Percentiles rank a stretch among this genome's conserved stretches.
Conservation (phyloP, 2,797 vertebrate genomes). For the Halcyon smyrnensis region DNA sequence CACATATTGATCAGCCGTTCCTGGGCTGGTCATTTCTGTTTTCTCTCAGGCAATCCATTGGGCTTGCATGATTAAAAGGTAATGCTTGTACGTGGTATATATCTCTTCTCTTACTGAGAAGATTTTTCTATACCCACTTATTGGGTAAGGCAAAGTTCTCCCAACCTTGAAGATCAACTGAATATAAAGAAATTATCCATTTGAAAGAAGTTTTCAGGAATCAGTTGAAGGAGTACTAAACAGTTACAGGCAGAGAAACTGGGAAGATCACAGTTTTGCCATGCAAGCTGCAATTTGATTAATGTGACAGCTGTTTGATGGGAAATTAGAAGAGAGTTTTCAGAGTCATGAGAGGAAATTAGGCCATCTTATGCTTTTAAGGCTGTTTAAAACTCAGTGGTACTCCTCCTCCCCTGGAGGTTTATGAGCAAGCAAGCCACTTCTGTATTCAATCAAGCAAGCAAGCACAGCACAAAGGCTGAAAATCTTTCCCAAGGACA, state of each 20-base stretch:
- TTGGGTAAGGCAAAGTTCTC: not conserved
- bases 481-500: not conserved
- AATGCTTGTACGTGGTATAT: not conserved
- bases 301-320: not conserved
- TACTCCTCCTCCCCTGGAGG: not conserved
- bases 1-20: not conserved
- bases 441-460: constrained; percentile 28
- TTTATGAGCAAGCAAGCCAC: not conserved
- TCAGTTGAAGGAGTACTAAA: not conserved
- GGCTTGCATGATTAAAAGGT: not conserved
- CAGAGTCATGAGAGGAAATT: constrained; percentile 18
- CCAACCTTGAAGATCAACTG: not conserved
- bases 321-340: constrained; percentile 17
- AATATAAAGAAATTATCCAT: not conserved
- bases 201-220: not conserved
- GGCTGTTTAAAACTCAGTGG: not conserved
- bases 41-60: not conserved
- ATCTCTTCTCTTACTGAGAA: not conserved
- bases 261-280: not conserved
- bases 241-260: not conserved
- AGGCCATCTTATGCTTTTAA: not conserved
- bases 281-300: not conserved
- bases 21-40: not conserved
- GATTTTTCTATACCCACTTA: not conserved
- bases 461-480: not conserved